Conservation (phyloP, 2,113 vertebrate species). For the Xenus cinereus region DNA sequence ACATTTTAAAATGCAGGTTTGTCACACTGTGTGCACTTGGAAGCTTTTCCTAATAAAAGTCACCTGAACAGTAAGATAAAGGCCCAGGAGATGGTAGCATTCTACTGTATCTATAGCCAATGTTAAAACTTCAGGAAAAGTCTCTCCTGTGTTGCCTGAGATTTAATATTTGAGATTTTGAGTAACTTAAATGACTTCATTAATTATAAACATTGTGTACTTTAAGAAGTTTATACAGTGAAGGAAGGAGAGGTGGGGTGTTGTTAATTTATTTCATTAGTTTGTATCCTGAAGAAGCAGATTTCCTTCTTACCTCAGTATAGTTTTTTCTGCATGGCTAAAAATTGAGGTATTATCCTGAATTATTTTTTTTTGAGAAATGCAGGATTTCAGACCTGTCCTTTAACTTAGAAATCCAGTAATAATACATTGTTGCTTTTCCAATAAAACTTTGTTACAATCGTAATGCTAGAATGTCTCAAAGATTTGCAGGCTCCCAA, state of each 20-base stretch:
- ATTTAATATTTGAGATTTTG: background rate
- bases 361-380: background rate
- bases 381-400: background rate
- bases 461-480: background rate
- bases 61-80: background rate
- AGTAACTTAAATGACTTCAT: background rate
- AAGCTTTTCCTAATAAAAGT: background rate
- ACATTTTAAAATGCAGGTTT: background rate
- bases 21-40: background rate
- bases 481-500: background rate
- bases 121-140: background rate
- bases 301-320: background rate
- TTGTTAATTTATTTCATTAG: background rate
- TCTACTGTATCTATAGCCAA: background rate
- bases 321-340: background rate
- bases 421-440: background rate
- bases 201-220: background rate
- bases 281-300: background rate
- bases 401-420: background rate
- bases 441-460: background rate
- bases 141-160: background rate
- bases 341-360: background rate
- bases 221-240: background rate
- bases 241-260: background rate
- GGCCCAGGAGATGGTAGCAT: background rate